These are phyloP conservation scores for Drosophila rufa DNA, from an alignment of 1,140 invertebrate genomes.

Conservation along the genomic window DNA sequence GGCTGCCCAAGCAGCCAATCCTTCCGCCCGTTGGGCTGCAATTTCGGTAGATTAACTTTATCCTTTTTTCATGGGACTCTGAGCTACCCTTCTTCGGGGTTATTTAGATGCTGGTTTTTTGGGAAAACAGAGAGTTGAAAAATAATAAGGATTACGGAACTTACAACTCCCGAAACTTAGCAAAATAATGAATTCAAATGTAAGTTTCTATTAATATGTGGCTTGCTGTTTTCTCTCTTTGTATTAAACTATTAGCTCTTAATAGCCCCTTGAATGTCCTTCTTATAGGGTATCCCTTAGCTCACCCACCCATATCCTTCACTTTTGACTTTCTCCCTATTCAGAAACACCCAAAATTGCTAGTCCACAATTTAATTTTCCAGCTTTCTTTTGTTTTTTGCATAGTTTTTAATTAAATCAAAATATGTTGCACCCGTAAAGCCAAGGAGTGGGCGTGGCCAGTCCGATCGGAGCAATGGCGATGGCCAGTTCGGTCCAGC, in stretches of 20 bases:
- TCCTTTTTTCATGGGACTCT: conserved; percentile 17
- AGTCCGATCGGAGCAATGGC: conserved; percentile 60
- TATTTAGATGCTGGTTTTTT: background rate
- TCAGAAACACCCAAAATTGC: conserved; percentile 31
- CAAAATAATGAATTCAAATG: background rate
- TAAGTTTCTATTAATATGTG: background rate
- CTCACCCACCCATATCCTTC: rapidly evolving
- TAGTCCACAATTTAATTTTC: conserved; percentile 16
- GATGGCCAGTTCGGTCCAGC: conserved; percentile 33
- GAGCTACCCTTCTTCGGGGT: background rate
- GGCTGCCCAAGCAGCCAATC: background rate
- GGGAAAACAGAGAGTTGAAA: background rate
- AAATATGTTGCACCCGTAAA: conserved; percentile 32
- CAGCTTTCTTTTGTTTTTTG: conserved; percentile 24
- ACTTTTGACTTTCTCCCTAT: conserved; percentile 4
- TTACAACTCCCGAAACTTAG: background rate
- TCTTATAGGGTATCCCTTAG: background rate
- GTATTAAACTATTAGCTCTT: too few species aligned
- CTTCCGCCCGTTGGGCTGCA: conserved; percentile 11
- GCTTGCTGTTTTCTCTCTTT: background rate
- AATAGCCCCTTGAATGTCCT: too few species aligned
- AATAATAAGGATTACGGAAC: background rate
- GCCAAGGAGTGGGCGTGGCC: conserved; percentile 44
- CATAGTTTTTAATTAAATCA: conserved; percentile 63
- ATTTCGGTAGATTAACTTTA: conserved; percentile 62